phyloP scores from a whole-genome alignment of 2,113 vertebrate species.

The Salvelinus alpinus region DNA sequence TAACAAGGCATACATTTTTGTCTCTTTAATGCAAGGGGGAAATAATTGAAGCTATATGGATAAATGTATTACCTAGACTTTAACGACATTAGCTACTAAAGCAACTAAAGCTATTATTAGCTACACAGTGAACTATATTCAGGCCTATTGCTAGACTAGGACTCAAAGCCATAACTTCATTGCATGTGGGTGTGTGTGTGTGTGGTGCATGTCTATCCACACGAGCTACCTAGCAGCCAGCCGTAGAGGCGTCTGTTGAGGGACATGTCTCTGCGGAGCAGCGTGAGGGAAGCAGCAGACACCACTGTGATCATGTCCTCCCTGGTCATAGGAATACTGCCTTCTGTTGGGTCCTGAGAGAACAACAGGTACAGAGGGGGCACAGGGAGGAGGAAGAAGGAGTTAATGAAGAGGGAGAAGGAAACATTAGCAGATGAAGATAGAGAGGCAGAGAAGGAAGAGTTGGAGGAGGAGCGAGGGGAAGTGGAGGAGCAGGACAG shows the following conservation, averaged over 20 bases:
- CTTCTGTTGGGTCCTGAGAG: slow-evolving; percentile 74
- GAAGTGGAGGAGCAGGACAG: background rate
- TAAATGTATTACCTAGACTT: background rate
- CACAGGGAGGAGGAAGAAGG: slow-evolving; percentile 1
- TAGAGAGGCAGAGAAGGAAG: background rate
- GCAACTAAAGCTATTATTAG: too few species aligned
- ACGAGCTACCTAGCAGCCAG: slow-evolving; percentile 86
- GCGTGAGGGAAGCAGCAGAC: slow-evolving; percentile 84
- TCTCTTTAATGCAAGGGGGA: too few species aligned
- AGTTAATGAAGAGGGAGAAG: background rate
- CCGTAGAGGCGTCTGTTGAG: slow-evolving; percentile 93
- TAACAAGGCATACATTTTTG: too few species aligned
- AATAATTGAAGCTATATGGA: background rate
- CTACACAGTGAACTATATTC: too few species aligned
- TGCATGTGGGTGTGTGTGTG: background rate
- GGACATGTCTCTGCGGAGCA: slow-evolving; percentile 97
- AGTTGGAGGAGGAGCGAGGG: background rate
- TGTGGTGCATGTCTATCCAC: background rate
- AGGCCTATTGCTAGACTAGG: background rate
- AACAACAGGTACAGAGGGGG: slow-evolving; percentile 20
- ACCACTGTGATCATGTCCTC: slow-evolving; percentile 81
- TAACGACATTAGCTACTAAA: too few species aligned
- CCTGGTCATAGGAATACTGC: slow-evolving; percentile 68
- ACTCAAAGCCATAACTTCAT: background rate
- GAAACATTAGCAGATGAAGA: background rate